Evolutionary conservation across 2,113 vertebrate genomes (phyloP), one percentile per base, ranked within the genome.

Genomic region (Xyliphius kryptos): DNA sequence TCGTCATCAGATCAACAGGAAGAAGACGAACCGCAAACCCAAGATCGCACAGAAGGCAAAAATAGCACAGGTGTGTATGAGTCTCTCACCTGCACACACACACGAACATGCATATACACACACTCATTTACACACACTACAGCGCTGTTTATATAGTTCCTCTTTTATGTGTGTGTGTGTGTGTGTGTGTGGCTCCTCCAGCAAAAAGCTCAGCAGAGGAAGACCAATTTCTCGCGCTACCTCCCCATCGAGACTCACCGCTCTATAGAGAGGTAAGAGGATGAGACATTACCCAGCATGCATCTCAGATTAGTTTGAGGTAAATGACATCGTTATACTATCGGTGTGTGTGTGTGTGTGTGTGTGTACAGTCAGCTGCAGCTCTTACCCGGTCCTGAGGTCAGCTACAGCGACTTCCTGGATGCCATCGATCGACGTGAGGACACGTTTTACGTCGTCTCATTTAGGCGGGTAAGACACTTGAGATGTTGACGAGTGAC

Each of bases 371-470:
- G 90, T 73, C 91, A 93, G 50, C 77, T 95, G 60, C 92, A 93
- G 84, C 82, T 94, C 0, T 86, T 90, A 50, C 83, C 86, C n/a
- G 89, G 86, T 19, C 89, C 91, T 0, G 89, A 91, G 74, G 85
- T 86, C 49, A 89, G 86, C 0, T 90, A 93, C 81, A 87, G 80
- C 0, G 91, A 92, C 73, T 93, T 95, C 81, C 81, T 94, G 75
- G 92, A 94, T 9, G 91, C 92, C 37, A 92, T 95, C 2, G 92
- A 94, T 66, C 86, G 92, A 1, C 78, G 91, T 6, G 91, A 93
- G 67, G 91, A 95, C 79, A 94, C 92, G 0, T 94, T 95, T 77
- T 95, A 95, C 10, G 91, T 95, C 0, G 92, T 95, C 11, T 95
- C 92, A 0, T 95, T 95, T 82, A 87, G 91, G 72, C 82, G 92